Evolutionary conservation across 1,140 invertebrate species (phyloP), one percentile per base, ranked within the genome.

Genomic region (Eupristina koningsbergeri): DNA sequence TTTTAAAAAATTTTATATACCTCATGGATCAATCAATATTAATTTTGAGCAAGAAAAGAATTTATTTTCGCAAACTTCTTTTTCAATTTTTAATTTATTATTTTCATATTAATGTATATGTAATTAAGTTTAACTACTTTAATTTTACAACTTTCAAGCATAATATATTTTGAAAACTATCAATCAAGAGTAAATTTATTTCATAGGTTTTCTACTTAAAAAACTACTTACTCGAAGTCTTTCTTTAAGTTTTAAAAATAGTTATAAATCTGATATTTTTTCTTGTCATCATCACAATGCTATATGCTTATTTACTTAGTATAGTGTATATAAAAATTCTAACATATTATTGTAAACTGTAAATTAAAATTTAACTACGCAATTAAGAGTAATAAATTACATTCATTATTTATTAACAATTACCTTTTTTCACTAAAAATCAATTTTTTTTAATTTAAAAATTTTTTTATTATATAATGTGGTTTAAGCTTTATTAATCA

Each of bases 231-330:
- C 34, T n/a, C 26, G 36, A 29, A 19, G 22, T 36, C 11, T 45
- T 3, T 7, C 13, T 53, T 39, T 71, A 0, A 34, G 7, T 11
- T 71, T 80, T 19, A 73, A 81, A 81, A 81, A 74, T 81, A 81
- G 80, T 31, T 13, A 34, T 22, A 47, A 29, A 69, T 61, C 34
- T 81, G 22, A 15, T 34, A 74, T 58, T 81, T 22, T 31, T 53
- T 8, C 45, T 29, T 74, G 47, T 81, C 53, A 69, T 58, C 71
- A 45, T 45, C 31, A 5, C 26, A 61, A 81, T 61, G 3, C 67
- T 53, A 61, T 9, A 73, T 74, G 69, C 69, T 81, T 41, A 81
- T 81, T 74, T 74, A 45, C 39, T 53, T 67, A 71, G 29, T 15
- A n/a, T 29, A 71, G 45, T 39, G 31, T 53, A 11, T 39, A 53